Evolutionary conservation across 2,113 vertebrate genomes (phyloP).

Genomic region (Ptychochromis oligacanthus): DNA sequence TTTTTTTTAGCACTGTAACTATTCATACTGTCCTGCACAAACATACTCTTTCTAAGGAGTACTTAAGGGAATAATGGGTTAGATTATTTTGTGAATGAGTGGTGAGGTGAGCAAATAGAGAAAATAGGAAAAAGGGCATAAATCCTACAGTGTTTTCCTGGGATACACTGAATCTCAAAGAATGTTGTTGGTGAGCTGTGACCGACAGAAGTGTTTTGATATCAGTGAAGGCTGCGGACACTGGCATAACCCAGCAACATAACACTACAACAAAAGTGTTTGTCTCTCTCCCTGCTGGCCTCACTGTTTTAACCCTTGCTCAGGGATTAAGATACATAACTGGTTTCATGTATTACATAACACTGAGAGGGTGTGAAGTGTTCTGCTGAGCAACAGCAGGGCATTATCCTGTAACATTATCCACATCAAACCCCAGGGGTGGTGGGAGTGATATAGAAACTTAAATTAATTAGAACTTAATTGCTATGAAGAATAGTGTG

Average conservation of each 20-base stretch:
- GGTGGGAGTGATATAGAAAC: background rate
- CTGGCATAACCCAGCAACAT: background rate
- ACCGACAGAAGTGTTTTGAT: conserved; percentile 4
- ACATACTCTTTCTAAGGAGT: background rate
- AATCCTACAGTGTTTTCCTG: background rate
- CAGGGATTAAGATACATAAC: conserved; percentile 43
- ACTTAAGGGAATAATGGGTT: background rate
- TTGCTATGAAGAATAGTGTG: background rate
- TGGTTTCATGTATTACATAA: conserved; percentile 53
- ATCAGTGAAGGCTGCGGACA: conserved; percentile 2
- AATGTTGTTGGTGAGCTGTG: background rate
- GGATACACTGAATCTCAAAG: background rate
- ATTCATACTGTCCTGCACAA: background rate
- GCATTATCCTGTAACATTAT: background rate
- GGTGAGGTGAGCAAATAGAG: background rate
- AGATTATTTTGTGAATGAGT: background rate
- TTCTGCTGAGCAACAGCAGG: conserved; percentile 18
- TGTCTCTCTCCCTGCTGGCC: background rate
- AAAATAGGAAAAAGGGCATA: background rate
- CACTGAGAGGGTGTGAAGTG: conserved; percentile 16
- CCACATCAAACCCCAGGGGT: background rate
- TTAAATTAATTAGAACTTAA: background rate
- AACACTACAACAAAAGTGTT: conserved; percentile 19
- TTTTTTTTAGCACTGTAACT: background rate
- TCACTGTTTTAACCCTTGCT: conserved; percentile 33